Conservation (phyloP, 2,113 vertebrate species). For the Crotalus helleri region DNA sequence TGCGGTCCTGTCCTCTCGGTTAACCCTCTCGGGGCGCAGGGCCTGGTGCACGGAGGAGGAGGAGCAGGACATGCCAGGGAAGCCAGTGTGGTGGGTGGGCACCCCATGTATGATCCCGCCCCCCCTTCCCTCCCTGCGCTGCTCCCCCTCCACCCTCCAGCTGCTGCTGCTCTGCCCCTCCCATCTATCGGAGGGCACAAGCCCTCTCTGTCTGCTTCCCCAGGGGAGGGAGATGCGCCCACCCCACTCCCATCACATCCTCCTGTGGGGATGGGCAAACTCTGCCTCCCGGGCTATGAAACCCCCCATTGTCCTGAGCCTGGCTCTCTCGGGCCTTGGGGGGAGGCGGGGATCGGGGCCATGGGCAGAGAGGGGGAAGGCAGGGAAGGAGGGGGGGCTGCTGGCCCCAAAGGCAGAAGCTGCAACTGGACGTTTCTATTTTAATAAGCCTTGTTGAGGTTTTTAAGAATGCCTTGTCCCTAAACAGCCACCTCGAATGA, state of each 20-base stretch:
- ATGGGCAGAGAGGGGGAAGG: background rate
- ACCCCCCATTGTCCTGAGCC: background rate
- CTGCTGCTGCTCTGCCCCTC: background rate
- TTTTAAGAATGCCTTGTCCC: slow-evolving; percentile 61
- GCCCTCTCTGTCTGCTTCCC: background rate
- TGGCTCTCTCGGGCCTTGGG: background rate
- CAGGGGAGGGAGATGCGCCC: background rate
- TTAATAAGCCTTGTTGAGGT: slow-evolving; percentile 70
- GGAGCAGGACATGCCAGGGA: slow-evolving; percentile 1
- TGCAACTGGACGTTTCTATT: slow-evolving; percentile 73
- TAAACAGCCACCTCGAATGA: slow-evolving; percentile 54
- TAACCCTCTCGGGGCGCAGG: slow-evolving; percentile 59
- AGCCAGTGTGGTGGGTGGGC: slow-evolving; percentile 40
- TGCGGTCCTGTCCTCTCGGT: slow-evolving; percentile 75
- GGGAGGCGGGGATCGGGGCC: background rate
- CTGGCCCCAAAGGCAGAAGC: slow-evolving; percentile 49
- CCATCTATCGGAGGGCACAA: background rate
- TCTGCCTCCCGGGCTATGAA: background rate
- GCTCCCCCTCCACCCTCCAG: background rate
- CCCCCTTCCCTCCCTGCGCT: background rate
- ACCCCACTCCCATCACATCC: background rate
- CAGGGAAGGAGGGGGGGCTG: slow-evolving; percentile 37
- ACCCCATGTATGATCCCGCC: slow-evolving; percentile 45
- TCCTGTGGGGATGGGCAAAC: background rate
- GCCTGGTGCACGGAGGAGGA: slow-evolving; percentile 14